Conservation (phyloP, 1,140 invertebrate species). For the Aplysia californica region DNA sequence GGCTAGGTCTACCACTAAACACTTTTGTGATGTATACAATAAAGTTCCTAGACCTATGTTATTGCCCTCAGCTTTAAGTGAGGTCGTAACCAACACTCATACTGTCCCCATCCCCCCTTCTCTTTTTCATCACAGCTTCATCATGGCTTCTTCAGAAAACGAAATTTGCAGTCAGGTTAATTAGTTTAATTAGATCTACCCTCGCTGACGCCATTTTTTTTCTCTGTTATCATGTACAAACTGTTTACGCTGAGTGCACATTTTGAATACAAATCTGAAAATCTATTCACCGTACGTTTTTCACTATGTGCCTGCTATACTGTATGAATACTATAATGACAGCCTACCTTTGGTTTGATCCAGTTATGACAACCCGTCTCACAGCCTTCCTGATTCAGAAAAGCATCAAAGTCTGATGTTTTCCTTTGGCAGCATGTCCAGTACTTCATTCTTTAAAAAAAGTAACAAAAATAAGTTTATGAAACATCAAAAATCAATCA, state of each 20-base stretch:
- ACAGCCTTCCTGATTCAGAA: slow-evolving; percentile 90
- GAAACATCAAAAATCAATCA: background rate
- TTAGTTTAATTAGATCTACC: no score
- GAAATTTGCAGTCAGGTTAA: no score
- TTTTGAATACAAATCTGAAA: background rate
- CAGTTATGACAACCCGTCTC: slow-evolving; percentile 86
- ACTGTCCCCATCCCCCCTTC: no score
- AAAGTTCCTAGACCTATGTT: no score
- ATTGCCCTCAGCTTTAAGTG: no score
- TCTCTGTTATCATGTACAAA: background rate
- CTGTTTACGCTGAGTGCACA: background rate
- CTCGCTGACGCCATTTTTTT: background rate
- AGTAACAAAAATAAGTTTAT: no score
- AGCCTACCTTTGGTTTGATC: slow-evolving; percentile 77
- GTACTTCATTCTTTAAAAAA: slow-evolving; percentile 82
- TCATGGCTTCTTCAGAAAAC: background rate
- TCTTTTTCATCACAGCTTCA: background rate
- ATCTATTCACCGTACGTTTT: background rate
- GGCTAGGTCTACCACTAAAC: no score
- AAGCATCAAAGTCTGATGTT: slow-evolving; percentile 93
- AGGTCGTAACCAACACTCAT: no score
- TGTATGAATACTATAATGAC: no score
- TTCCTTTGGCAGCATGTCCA: slow-evolving; percentile 96
- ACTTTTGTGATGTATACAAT: no score
- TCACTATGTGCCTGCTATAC: background rate